Evolutionary conservation across 1,140 invertebrate species (phyloP).

Genomic region (Xylocopa sonorina): DNA sequence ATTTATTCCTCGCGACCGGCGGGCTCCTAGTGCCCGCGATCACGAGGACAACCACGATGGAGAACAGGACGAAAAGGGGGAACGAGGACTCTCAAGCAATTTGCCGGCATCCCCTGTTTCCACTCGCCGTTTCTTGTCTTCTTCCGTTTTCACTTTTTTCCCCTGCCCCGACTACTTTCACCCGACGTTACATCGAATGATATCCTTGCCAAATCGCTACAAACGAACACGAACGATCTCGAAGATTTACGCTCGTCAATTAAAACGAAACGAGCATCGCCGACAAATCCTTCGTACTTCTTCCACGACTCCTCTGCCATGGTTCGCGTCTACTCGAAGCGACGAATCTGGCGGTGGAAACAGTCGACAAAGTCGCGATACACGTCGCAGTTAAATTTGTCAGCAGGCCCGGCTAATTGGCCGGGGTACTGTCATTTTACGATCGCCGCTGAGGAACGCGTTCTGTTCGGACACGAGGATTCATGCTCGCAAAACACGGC

Average conservation of each 20-base stretch:
- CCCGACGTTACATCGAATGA: too few species aligned
- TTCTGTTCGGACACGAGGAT: constrained; percentile 42
- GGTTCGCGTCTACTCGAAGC: too few species aligned
- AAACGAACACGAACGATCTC: too few species aligned
- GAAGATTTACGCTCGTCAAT: too few species aligned
- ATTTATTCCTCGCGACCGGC: constrained; percentile 63
- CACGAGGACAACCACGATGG: constrained; percentile 30
- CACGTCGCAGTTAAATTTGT: constrained; percentile 31
- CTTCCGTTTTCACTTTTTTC: too few species aligned
- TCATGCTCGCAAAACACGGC: constrained; percentile 37
- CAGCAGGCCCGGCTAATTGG: constrained; percentile 27
- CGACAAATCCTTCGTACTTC: too few species aligned
- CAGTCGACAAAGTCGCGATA: too few species aligned
- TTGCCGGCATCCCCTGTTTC: constrained; percentile 17
- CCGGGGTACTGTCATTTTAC: constrained; percentile 25
- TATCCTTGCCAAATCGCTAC: too few species aligned
- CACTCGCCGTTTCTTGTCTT: constrained; percentile 24
- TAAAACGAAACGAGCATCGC: not conserved
- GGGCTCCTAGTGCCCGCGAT: constrained; percentile 49
- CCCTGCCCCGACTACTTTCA: too few species aligned
- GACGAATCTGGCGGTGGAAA: too few species aligned
- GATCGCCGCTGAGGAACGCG: constrained; percentile 38
- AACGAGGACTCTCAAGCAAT: constrained; percentile 38
- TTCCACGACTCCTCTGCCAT: too few species aligned
- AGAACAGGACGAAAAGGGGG: constrained; percentile 6